Evolutionary conservation across 2,888 invertebrate genomes (phyloP), one percentile per base, ranked within the genome.

Genomic region (Schrankia costaestrigalis): DNA sequence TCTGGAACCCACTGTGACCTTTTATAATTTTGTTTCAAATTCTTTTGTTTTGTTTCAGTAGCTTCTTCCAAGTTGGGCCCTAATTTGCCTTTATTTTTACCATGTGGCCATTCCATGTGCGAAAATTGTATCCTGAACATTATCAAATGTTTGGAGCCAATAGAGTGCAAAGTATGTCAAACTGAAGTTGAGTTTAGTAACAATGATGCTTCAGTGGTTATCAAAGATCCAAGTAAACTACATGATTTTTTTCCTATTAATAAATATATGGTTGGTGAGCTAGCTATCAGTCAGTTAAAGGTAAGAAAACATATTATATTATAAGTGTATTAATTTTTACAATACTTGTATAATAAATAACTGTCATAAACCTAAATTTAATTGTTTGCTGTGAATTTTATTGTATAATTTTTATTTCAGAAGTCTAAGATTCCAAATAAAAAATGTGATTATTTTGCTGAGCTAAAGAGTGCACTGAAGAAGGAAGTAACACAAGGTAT

Each of bases 51-150:
- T 6, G 24, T 33, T 58, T 28, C 55, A 79, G 77, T 52, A 11
- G 24, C 55, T 3, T 37, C 68, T 28, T 51, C 64, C 1, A 52
- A 64, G 14, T 21, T 50, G 17, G 71, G 71, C 51, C 51, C 52
- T 3, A 83, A 81, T 38, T 50, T 84, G 19, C 94, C 94, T 0
- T 72, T 93, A 12, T 72, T 93, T 21, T 67, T 94, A 37, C 58
- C 83, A 41, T 94, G 94, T 61, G 91, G 91, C 1, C 94, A 94
- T 67, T 84, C 90, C 2, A 82, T 91, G 55, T 94, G 94, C 55
- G 91, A 92, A 48, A 87, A 78, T 28, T 94, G 94, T 63, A 64
- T 91, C 8, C 73, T 63, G 19, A 77, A 71, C 38, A 65, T 77
- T 12, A 41, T 74, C 0, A 76, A 69, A 46, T 80, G 78, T 50